Evolutionary conservation across 2,888 invertebrate genomes (phyloP).

Genomic region (Dascillus cervinus): DNA sequence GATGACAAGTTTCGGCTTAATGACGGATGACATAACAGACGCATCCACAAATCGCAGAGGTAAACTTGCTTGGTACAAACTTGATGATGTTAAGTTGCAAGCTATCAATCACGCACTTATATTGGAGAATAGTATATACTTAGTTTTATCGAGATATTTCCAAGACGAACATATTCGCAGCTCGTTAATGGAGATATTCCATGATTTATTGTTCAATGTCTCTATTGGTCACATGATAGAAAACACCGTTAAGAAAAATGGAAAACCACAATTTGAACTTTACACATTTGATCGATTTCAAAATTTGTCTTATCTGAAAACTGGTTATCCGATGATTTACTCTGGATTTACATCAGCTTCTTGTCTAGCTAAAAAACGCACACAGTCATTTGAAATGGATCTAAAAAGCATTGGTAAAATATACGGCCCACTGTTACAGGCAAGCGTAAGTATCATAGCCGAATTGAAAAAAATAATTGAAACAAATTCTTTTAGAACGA

Average conservation of each 20-base stretch:
- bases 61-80: constrained; percentile 87
- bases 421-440: no score
- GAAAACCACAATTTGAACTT: constrained; percentile 57
- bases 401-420: no score
- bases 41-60: constrained; percentile 86
- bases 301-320: no score
- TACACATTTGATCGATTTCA: no score
- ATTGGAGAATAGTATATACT: constrained; percentile 70
- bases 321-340: no score
- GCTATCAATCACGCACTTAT: constrained; percentile 84
- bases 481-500: no score
- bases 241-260: constrained; percentile 49
- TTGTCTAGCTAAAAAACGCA: no score
- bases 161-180: constrained; percentile 66
- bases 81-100: constrained; percentile 60
- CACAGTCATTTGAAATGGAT: no score
- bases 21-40: constrained; percentile 93
- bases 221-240: constrained; percentile 79
- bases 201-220: constrained; percentile 67
- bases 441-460: no score
- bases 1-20: no score
- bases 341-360: no score
- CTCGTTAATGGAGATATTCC: constrained; percentile 73
- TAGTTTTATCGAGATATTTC: constrained; percentile 73
- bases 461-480: no score